These are phyloP conservation scores for Hesperia comma DNA, from an alignment of 2,888 invertebrate species.

Conservation along the genomic window DNA sequence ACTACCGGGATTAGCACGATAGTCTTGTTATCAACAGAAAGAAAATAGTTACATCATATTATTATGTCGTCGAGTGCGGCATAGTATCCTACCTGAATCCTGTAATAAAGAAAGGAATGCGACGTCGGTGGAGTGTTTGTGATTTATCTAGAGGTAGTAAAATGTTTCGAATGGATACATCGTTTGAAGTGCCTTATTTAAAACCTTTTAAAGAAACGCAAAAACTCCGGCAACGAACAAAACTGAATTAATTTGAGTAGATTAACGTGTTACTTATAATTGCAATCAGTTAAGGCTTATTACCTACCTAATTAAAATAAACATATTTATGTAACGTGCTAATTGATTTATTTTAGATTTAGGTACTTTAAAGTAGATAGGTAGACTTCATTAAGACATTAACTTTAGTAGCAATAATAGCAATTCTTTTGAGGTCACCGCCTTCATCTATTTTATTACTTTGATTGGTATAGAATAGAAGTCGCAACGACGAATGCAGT, in stretches of 20 bases:
- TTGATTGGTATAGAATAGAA: no score
- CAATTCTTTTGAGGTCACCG: no score
- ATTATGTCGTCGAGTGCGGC: background rate
- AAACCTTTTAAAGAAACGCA: slow-evolving; percentile 7
- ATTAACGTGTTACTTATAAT: background rate
- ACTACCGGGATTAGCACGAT: slow-evolving; percentile 23
- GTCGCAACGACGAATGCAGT: no score
- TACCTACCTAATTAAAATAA: background rate
- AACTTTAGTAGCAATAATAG: no score
- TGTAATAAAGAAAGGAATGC: slow-evolving; percentile 53
- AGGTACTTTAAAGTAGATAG: no score
- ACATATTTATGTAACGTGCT: background rate
- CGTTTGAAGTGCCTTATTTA: slow-evolving; percentile 9
- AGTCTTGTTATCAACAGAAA: slow-evolving; percentile 26
- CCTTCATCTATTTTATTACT: no score
- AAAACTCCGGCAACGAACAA: slow-evolving; percentile 9
- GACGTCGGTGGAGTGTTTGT: slow-evolving; percentile 26
- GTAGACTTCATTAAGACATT: no score
- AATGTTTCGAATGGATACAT: slow-evolving; percentile 33
- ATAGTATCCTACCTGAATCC: slow-evolving; percentile 32
- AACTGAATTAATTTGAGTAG: slow-evolving; percentile 8
- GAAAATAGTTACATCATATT: slow-evolving; percentile 27
- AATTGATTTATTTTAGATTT: background rate
- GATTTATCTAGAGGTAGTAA: slow-evolving; percentile 46
- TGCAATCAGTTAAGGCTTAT: no score